Evolutionary conservation across 2,113 vertebrate species (phyloP), one percentile per base, ranked within the genome.

Genomic region (Seriola quinqueradiata): DNA sequence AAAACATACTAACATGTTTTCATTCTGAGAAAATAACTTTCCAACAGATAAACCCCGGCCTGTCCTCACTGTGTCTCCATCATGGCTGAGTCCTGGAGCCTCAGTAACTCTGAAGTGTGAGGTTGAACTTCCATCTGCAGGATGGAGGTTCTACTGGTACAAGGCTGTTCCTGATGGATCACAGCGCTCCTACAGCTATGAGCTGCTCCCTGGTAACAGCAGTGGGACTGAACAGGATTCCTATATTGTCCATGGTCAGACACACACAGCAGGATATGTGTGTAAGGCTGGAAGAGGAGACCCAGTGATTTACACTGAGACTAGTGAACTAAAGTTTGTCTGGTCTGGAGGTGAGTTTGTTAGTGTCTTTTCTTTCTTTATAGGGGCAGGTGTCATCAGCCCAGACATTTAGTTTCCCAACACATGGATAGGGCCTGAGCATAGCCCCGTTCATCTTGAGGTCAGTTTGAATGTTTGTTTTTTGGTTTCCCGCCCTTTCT

Each of bases 61-160:
- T 60, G 34, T 40, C 28, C 67, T 89, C 40, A 70, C 11, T 36
- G 70, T 79, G 68, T 81, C 84, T 79, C 66, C 63, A 38, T 77
- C 25, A 11, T 88, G 87, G 86, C 60, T 74, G 76, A 79, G 70
- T 84, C 71, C 81, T 69, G 92, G 90, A 83, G 83, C 44, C 81
- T 77, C 85, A 17, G 87, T 94, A 1, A 86, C 63, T 88, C 84
- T 93, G 69, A 90, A 0, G 12, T 93, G 92, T 74, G 21, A 61
- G 0, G 38, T 81, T 68, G 0, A 68, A 69, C 16, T 1, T n/a
- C 52, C 57, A 3, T 73, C 89, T 73, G 67, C 60, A 73, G 84
- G 48, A 36, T 88, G 61, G 86, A 90, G 36, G 23, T 60, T 89
- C 65, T 80, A 40, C 77, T 88, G 84, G 82, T 92, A 84, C 66